Evolutionary conservation across 2,113 vertebrate genomes (phyloP).

Genomic region (Irena cyanogastra): DNA sequence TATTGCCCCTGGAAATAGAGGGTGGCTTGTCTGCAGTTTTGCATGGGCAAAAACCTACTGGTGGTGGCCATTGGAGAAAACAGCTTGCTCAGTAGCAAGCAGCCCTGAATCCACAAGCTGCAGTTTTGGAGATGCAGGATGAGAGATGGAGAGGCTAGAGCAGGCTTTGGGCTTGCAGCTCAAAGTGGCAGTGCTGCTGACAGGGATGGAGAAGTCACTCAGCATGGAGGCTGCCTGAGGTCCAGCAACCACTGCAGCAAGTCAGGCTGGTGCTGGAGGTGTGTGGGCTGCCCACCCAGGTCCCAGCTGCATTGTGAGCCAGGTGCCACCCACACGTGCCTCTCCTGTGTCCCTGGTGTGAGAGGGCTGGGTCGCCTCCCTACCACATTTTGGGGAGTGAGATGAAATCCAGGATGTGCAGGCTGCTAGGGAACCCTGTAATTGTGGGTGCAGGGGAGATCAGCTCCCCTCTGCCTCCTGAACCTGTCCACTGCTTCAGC

Average conservation of each 20-base stretch:
- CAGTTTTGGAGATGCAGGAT: neutral
- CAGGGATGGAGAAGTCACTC: neutral
- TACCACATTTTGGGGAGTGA: neutral
- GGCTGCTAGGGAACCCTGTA: neutral
- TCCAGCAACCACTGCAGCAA: neutral
- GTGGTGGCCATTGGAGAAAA: neutral
- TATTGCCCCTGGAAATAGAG: fast-evolving
- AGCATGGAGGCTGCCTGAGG: neutral
- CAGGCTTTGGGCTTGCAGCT: neutral
- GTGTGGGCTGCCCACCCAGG: fast-evolving
- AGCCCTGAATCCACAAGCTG: neutral
- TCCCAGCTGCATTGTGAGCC: fast-evolving
- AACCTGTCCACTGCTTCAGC: neutral
- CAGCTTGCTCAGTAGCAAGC: neutral
- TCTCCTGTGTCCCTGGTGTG: fast-evolving
- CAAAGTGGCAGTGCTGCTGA: neutral
- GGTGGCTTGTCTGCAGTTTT: neutral
- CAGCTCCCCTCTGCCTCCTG: neutral
- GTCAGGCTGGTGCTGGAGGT: neutral
- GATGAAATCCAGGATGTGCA: neutral
- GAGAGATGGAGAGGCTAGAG: neutral
- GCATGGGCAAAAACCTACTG: neutral
- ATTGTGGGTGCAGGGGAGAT: neutral
- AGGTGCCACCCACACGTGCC: neutral
- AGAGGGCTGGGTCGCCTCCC: neutral